Percentiles rank a stretch among this genome's conserved stretches.
phyloP scores from a whole-genome alignment of 1,140 invertebrate species.

The Drosophila kikkawai region DNA sequence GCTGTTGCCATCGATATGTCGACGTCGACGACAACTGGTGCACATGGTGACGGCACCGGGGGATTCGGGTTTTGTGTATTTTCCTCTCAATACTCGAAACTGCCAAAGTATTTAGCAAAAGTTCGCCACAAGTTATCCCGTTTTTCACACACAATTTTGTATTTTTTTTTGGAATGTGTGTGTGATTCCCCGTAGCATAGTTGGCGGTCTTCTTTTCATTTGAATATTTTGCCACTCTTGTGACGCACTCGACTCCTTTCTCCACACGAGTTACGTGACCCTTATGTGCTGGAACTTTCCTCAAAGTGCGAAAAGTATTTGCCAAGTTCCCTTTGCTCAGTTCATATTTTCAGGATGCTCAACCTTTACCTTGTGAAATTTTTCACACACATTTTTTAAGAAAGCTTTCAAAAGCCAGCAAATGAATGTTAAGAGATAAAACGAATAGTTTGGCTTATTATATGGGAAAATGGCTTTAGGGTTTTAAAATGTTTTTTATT shows the following conservation, averaged over 20 bases:
- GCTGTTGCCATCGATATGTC: slow-evolving; percentile 56
- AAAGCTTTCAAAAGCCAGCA: background rate
- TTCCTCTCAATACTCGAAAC: slow-evolving; percentile 22
- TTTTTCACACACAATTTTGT: slow-evolving; percentile 25
- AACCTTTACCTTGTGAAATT: background rate
- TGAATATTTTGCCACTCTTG: slow-evolving; percentile 48
- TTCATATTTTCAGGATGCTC: slow-evolving; percentile 22
- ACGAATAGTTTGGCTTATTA: background rate
- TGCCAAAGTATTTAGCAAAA: slow-evolving; percentile 52
- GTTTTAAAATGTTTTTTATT: background rate
- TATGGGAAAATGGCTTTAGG: background rate
- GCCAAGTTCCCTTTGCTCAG: slow-evolving; percentile 47
- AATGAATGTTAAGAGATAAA: background rate
- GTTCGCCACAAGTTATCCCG: slow-evolving; percentile 39
- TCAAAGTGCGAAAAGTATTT: slow-evolving; percentile 55
- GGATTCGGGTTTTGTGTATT: slow-evolving; percentile 24
- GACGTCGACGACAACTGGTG: slow-evolving; percentile 36
- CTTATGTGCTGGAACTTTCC: slow-evolving; percentile 35
- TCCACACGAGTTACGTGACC: slow-evolving; percentile 40
- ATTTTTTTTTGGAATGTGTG: slow-evolving; percentile 11
- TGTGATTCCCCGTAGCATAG: slow-evolving; percentile 42
- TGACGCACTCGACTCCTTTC: slow-evolving; percentile 38
- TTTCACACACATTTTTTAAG: background rate
- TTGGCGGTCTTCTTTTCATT: slow-evolving; percentile 45
- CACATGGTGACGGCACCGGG: slow-evolving; percentile 37